Evolutionary conservation across 2,113 vertebrate genomes (phyloP), one percentile per base, ranked within the genome.

Genomic region (Chaetura pelagica): DNA sequence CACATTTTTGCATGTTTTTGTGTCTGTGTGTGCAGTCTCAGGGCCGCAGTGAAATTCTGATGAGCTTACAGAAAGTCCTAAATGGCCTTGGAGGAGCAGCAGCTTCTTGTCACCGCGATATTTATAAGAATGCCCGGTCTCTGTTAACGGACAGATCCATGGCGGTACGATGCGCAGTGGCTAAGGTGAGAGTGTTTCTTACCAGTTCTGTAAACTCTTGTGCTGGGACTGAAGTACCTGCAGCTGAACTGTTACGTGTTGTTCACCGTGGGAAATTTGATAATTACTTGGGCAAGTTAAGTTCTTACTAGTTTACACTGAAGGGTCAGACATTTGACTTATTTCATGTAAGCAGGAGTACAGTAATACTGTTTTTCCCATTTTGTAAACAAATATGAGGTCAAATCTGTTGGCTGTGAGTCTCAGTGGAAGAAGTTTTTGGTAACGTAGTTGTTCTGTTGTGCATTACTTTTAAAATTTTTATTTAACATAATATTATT

Each of bases 1-100:
- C 13, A 7, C 21, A 2, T 42, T 72, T 93, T 84, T 92, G 5
- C 44, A 20, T 49, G 3, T 46, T 57, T 32, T 62, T 72, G 4
- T 73, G 14, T 75, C 8, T 83, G 30, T 72, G 30, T 88, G 5
- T 97, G 15, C 92, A 99, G 99, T 99, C 99, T 84, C 99, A 99
- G 97, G 99, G 99, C 42, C 98, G 99, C 96, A 99, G 99, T 94
- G 99, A 99, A 97, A 99, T 99, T 93, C 98, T 99, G 68, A 98
- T 99, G 98, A 99, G 99, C 90, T 97, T 99, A 57, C 99, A 99
- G 98, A 99, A 99, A 93, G 99, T 99, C 52, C 98, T 99, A 11
- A 98, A 91, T 34, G 99, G 99, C 12, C 97, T 99, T 12, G 99
- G 99, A 24, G 99, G 99, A 55, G 99, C 99, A n/a, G 99, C 99